Evolutionary conservation across 2,113 vertebrate species (phyloP).

Genomic region (Chaetodon trifascialis): DNA sequence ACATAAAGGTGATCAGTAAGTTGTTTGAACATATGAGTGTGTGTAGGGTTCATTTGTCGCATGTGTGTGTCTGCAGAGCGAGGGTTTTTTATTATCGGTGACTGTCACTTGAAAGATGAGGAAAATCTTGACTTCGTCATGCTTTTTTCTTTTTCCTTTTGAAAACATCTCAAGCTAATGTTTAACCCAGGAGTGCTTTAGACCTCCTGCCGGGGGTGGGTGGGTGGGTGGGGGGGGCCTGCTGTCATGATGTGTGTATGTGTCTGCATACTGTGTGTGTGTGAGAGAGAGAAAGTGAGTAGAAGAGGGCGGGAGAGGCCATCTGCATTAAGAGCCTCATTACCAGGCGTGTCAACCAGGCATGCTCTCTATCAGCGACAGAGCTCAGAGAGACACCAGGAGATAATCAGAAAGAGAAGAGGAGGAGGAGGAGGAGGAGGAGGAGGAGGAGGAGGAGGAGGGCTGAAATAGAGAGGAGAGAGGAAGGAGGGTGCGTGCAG

Average conservation of each 20-base stretch:
- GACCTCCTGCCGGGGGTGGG: slow-evolving; percentile 55
- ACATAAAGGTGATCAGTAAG: neutral
- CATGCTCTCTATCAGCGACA: slow-evolving; percentile 73
- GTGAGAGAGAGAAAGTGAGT: slow-evolving; percentile 32
- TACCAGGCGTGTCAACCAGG: slow-evolving; percentile 77
- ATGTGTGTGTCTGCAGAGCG: slow-evolving; percentile 1
- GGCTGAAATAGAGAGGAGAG: slow-evolving; percentile 46
- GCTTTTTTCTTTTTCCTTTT: slow-evolving; percentile 52
- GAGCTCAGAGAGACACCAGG: slow-evolving; percentile 68
- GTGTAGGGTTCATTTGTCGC: slow-evolving; percentile 17
- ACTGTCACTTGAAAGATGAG: slow-evolving; percentile 43
- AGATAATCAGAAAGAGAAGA: slow-evolving; percentile 71
- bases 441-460: slow-evolving; percentile 36
- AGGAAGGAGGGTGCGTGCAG: slow-evolving; percentile 42
- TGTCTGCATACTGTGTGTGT: slow-evolving; percentile 31
- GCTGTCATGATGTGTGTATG: slow-evolving; percentile 36
- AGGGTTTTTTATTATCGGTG: neutral
- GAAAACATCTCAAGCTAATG: slow-evolving; percentile 55
- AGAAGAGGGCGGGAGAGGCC: slow-evolving; percentile 66
- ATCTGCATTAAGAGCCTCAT: slow-evolving; percentile 79
- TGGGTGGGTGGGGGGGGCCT: neutral
- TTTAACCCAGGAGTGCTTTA: slow-evolving; percentile 63
- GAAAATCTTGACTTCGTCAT: slow-evolving; percentile 45
- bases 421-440: slow-evolving; percentile 27
- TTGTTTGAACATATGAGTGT: neutral